Base-by-base conservation (phyloP, 2,113 vertebrate genomes). In the Notiomystis cincta region DNA sequence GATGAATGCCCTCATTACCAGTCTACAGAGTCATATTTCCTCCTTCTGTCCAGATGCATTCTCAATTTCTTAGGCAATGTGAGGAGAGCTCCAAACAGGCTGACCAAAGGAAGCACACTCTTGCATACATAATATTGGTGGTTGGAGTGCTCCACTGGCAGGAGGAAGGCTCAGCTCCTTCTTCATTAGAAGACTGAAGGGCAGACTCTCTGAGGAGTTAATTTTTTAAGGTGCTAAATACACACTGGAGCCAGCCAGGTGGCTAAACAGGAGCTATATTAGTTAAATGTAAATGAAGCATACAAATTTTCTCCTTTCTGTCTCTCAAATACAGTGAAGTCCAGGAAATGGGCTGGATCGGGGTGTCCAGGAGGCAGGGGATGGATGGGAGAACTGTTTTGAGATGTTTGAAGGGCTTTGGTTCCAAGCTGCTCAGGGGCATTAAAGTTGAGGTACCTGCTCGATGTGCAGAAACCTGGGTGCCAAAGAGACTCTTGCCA, bases 1-100 rank as follows among this genome's bases (percentile, higher is more conserved):
- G 93, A 94, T 89, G 86, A 93, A 95, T 91, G 80, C 56, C 20
- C 72, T 95, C 83, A 90, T 95, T 93, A 93, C 57, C 64, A 94
- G 56, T 8, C 76, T 87, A 81, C 22, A 62, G 50, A 94, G 56
- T 64, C 51, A 51, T 91, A 89, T 95, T 92, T 96, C 73, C 83
- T 92, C 38, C 50, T 92, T 93, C 82, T 92, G 69, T 66, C 56
- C 76, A 93, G 82, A 94, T 83, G 79, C n/a, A 93, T 40, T 38
- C 67, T 94, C 77, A 80, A 80, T 88, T 92, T 82, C 82, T 61
- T 28, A 57, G 67, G 71, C 58, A 92, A 90, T 0, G 5, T 86
- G 75, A 95, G 45, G 54, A 94, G 88, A 86, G 66, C 66, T 96
- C 45, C 82, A 58, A 93, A 81, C 23, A 83, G 75, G 54, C 69